phyloP scores from a whole-genome alignment of 2,797 vertebrate genomes.

The Simalia tracyae region DNA sequence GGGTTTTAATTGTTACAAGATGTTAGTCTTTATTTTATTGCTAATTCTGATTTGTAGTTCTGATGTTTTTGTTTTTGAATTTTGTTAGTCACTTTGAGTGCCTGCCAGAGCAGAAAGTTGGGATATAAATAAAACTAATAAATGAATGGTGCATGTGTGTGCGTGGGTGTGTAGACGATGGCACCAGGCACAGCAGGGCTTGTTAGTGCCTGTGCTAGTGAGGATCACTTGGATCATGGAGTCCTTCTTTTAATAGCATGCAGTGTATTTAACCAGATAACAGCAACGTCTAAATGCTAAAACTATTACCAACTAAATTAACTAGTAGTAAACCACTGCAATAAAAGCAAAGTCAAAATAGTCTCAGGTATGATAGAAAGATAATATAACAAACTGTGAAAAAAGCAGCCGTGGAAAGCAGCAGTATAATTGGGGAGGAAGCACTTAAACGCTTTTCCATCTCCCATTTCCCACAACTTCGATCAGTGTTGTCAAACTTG shows the following conservation, averaged over 20 bases:
- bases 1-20: not conserved
- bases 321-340: not conserved
- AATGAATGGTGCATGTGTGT: not conserved
- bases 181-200: not conserved
- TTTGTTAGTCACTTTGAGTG: not conserved
- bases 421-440: not conserved
- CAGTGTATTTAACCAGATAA: not conserved
- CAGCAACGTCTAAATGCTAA: not conserved
- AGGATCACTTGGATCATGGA: not conserved
- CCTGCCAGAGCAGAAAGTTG: not conserved
- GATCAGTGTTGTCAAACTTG: not conserved
- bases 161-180: not conserved
- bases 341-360: not conserved
- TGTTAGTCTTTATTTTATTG: not conserved
- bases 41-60: not conserved
- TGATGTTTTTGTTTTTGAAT: not conserved
- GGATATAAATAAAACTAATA: not conserved
- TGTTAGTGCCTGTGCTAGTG: not conserved
- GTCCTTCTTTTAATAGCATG: not conserved
- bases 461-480: not conserved
- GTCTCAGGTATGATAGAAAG: not conserved
- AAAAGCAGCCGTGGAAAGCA: not conserved
- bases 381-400: not conserved
- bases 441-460: not conserved
- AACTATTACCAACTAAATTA: not conserved